Evolutionary conservation across 2,888 invertebrate genomes (phyloP).

Genomic region (Acleris cristana): DNA sequence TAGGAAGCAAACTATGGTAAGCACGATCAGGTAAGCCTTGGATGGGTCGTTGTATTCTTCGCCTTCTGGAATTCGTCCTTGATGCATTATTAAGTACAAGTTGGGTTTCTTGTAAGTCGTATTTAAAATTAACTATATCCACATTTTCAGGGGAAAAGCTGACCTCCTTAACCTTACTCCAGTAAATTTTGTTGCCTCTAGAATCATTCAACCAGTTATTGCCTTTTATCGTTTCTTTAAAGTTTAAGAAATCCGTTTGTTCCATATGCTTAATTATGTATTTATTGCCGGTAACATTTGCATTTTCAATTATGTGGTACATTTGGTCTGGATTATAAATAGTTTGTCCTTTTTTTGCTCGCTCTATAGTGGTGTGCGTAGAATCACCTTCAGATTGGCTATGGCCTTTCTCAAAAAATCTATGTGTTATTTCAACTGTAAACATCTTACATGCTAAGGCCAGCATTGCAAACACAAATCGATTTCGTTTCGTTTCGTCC

Average conservation of each 20-base stretch:
- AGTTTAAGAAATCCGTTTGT: neutral
- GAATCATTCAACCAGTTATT: neutral
- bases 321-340: constrained; percentile 33
- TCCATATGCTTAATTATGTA: neutral
- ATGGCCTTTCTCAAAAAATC: constrained; percentile 38
- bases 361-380: constrained; percentile 21
- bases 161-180: neutral
- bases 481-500: constrained; percentile 36
- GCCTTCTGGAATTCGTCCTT: neutral
- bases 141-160: neutral
- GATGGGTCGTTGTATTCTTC: neutral
- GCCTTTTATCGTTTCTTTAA: neutral
- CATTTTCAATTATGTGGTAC: constrained; percentile 16
- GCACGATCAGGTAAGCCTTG: neutral
- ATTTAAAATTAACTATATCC: neutral
- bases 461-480: constrained; percentile 34
- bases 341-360: constrained; percentile 1
- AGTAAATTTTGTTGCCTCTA: neutral
- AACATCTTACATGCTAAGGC: constrained; percentile 16
- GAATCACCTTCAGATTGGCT: constrained; percentile 35
- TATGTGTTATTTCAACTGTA: constrained; percentile 21
- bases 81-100: neutral
- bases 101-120: neutral
- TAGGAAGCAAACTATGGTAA: neutral
- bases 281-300: constrained; percentile 4